Percentiles rank a stretch among this genome's conserved stretches.
Conservation (phyloP, 2,888 invertebrate genomes). For the Timandra comae region DNA sequence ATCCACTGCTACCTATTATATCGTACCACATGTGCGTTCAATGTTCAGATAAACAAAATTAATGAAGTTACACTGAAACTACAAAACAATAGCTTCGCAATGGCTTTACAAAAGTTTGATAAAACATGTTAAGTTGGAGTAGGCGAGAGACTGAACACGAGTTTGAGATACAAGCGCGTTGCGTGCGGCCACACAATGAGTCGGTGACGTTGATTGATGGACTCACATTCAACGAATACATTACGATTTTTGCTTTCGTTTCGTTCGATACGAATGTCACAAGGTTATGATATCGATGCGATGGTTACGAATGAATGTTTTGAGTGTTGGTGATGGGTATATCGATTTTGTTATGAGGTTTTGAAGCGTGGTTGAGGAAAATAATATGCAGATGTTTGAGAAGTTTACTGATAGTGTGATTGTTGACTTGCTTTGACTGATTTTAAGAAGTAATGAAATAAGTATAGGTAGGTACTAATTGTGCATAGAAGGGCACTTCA, state of each 20-base stretch:
- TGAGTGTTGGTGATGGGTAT: slow-evolving; percentile 23
- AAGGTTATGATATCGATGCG: slow-evolving; percentile 74
- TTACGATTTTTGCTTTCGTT: slow-evolving; percentile 76
- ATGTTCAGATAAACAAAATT: neutral
- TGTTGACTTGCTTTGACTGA: no score
- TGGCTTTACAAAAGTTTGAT: slow-evolving; percentile 31
- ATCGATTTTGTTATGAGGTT: no score
- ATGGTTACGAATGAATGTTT: slow-evolving; percentile 40
- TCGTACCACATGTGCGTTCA: no score
- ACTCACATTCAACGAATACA: slow-evolving; percentile 72
- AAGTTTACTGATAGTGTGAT: no score
- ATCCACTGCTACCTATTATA: no score
- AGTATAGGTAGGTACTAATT: no score
- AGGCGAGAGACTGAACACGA: slow-evolving; percentile 39
- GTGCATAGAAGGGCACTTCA: no score
- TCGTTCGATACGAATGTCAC: slow-evolving; percentile 72
- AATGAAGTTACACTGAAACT: neutral
- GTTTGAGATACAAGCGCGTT: slow-evolving; percentile 42
- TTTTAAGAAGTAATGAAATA: no score
- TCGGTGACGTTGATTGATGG: slow-evolving; percentile 71
- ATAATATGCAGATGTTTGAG: no score
- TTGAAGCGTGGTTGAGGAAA: no score
- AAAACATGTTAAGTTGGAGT: slow-evolving; percentile 45
- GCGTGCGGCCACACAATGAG: slow-evolving; percentile 75
- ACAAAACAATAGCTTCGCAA: slow-evolving; percentile 12